Base-by-base conservation (phyloP, 2,888 invertebrate genomes). In the Physocephala rufipes region DNA sequence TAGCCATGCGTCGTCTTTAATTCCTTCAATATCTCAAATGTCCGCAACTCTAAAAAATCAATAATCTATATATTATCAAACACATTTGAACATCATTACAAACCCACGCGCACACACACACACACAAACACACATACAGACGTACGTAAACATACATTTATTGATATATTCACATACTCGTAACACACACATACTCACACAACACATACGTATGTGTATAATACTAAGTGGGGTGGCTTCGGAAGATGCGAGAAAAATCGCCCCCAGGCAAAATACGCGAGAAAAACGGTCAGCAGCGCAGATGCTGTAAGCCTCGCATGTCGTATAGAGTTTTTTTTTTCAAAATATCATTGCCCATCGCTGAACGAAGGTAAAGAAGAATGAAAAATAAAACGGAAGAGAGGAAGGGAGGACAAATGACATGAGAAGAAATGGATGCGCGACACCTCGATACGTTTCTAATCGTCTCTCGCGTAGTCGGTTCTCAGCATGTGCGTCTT, bases 251-350 rank as follows among this genome's bases (percentile, higher is more conserved):
- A n/a, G n/a, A n/a, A n/a, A n/a, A n/a, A 24, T 21, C 49, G 43
- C 30, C 51, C 51, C 61, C 66, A 71, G 61, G 47, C 66, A 58
- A n/a, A 71, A 71, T 66, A 62, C 66, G 66, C 71, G 66, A 71
- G 61, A 64, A 58, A 64, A 61, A 49, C 55, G 49, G 66, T 65
- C 58, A 71, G 19, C 45, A 45, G 16, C 45, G 53, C 19, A n/a
- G 70, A 59, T 65, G 59, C 66, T 61, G 61, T 55, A 21, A 66
- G 61, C 65, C 49, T 43, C 70, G 43, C 63, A 36, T 53, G 36
- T 55, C 47, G 36, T 30, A 36, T 63, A 65, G 70, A 70, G 61
- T 26, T 61, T 59, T n/a, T n/a, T n/a, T 66, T 66, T 61, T 43
- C 15, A 12, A n/a, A 15, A 19, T 9, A 3, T 45, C 9, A 12